Base-by-base conservation (phyloP, 2,888 invertebrate species). In the Drosophila conformis region DNA sequence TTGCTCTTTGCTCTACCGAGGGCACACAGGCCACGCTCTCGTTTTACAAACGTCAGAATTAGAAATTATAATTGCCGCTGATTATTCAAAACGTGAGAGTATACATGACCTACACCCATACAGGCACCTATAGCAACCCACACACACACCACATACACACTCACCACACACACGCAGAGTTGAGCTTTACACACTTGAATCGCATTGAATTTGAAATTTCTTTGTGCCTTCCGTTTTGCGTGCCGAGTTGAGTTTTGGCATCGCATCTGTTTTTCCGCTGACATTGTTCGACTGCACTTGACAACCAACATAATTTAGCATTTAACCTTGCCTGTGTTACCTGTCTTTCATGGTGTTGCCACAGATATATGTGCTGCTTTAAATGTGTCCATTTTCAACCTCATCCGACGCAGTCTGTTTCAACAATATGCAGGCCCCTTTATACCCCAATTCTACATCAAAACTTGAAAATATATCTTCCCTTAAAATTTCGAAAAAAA, bases 41-140 rank as follows among this genome's bases (percentile, higher is more conserved):
- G 72, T 69, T 56, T 74, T 65, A 69, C 76, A 70, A 83, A 89
- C 87, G 87, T 87, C 87, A 87, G 87, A 89, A 87, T 89, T 87
- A 80, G 83, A 87, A 89, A 87, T 87, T 84, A 87, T 87, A 87
- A 87, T 89, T 85, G 89, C 80, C 67, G 83, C 83, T 83, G 77
- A 84, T 87, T 89, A 89, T 89, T 89, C 89, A 80, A 81, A 81
- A 69, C 82, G 75, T 72, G 62, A 62, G 59, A 57, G 29, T 57
- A 40, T 82, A 78, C 87, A 87, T 87, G 89, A 86, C 85, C 85
- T 83, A 86, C 76, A 85, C 88, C 78, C 70, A 77, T 68, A 58
- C 71, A 61, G 40, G 25, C 61, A 61, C 60, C 51, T 51, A 21
- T 51, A 35, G 21, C 29, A 21, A 36, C 13, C 60, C 53, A 60